Conservation (phyloP, 2,113 vertebrate genomes). For the Salminus brasiliensis region DNA sequence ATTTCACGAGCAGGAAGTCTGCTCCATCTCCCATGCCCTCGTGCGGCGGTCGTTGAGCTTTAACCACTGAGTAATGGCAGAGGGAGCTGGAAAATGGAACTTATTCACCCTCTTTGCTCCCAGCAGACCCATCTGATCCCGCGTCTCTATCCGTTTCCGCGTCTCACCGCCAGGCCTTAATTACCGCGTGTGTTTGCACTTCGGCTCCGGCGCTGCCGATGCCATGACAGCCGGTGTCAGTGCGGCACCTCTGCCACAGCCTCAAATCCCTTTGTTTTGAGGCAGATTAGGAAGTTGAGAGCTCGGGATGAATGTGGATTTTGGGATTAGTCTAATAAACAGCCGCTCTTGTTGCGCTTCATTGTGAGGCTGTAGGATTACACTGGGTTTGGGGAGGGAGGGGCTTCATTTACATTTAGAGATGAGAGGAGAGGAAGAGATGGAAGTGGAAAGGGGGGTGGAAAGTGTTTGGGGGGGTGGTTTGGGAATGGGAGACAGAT, state of each 20-base stretch:
- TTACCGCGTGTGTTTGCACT: constrained; percentile 75
- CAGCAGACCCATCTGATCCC: constrained; percentile 2
- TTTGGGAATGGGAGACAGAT: background rate
- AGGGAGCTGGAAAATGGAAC: constrained; percentile 4
- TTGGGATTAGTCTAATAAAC: constrained; percentile 81
- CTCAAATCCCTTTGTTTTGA: constrained; percentile 78
- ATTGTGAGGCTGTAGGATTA: constrained; percentile 71
- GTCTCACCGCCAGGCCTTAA: constrained; percentile 58
- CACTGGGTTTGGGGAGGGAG: constrained; percentile 51
- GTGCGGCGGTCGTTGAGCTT: background rate
- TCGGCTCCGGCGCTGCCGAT: constrained; percentile 64
- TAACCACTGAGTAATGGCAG: constrained; percentile 23
- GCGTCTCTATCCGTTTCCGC: constrained; percentile 22
- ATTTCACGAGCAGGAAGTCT: constrained; percentile 14
- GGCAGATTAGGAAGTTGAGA: constrained; percentile 75
- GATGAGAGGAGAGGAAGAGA: constrained; percentile 55
- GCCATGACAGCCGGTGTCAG: constrained; percentile 46
- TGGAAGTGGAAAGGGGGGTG: background rate
- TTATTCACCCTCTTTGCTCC: constrained; percentile 35
- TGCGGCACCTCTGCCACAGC: constrained; percentile 54
- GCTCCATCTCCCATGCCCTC: background rate
- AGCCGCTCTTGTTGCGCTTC: constrained; percentile 72
- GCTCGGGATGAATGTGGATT: constrained; percentile 77
- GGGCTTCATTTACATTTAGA: constrained; percentile 59
- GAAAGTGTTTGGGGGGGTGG: too few species aligned